phyloP scores from a whole-genome alignment of 2,888 invertebrate genomes.

The Amphipyra tragopoginis region DNA sequence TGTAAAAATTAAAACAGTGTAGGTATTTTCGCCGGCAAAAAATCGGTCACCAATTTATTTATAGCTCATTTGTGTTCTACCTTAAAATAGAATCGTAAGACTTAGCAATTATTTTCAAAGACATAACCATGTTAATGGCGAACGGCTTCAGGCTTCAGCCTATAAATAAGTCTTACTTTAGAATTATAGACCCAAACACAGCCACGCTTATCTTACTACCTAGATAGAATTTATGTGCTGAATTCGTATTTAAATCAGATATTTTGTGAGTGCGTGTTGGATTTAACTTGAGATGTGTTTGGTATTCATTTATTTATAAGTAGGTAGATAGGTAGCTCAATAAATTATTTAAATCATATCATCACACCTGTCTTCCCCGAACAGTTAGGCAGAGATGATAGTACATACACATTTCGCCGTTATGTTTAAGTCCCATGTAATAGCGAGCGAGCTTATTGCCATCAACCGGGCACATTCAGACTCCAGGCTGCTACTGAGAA shows the following conservation, averaged over 20 bases:
- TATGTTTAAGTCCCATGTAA: too few relatives aligned
- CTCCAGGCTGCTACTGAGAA: too few relatives aligned
- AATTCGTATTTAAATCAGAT: constrained; percentile 36
- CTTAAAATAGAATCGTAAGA: not conserved
- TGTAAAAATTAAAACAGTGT: too few relatives aligned
- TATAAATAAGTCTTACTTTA: constrained; percentile 48
- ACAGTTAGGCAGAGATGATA: too few relatives aligned
- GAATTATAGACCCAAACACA: constrained; percentile 41
- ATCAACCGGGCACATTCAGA: too few relatives aligned
- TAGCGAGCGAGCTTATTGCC: too few relatives aligned
- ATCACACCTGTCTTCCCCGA: too few relatives aligned
- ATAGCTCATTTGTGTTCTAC: not conserved
- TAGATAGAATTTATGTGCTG: constrained; percentile 5
- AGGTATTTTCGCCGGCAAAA: too few relatives aligned
- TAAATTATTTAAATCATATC: too few relatives aligned
- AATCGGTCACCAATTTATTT: not conserved
- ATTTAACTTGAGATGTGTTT: not conserved
- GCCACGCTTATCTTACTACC: constrained; percentile 12
- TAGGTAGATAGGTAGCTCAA: too few relatives aligned
- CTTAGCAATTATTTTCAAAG: constrained; percentile 39
- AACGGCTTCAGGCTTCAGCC: constrained; percentile 11
- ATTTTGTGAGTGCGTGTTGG: not conserved
- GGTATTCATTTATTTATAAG: too few relatives aligned
- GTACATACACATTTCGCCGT: too few relatives aligned
- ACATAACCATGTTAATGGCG: constrained; percentile 36